Evolutionary conservation across 1,140 invertebrate species (phyloP).

Genomic region (Diplogasteroides magnus): DNA sequence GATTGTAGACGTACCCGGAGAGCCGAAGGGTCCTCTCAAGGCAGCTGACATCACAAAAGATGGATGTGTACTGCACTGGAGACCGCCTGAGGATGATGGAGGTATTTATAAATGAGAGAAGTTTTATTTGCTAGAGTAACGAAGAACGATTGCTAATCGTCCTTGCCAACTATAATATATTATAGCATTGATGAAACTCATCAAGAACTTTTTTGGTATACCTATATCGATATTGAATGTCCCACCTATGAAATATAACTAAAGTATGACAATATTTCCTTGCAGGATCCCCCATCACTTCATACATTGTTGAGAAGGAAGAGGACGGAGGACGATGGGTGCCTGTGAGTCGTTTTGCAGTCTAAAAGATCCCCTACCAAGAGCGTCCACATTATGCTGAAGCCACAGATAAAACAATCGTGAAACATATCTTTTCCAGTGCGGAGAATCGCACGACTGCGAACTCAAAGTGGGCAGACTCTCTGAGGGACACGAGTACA

Average conservation of each 20-base stretch:
- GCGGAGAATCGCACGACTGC: slow-evolving; percentile 77
- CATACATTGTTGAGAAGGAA: slow-evolving; percentile 90
- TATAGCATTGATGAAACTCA: too few relatives aligned
- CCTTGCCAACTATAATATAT: too few relatives aligned
- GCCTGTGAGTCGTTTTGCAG: slow-evolving; percentile 30
- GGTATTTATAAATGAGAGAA: too few relatives aligned
- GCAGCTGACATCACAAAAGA: slow-evolving; percentile 59
- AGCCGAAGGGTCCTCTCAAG: slow-evolving; percentile 59
- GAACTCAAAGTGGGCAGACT: slow-evolving; percentile 66
- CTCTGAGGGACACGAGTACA: slow-evolving; percentile 91
- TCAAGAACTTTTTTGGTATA: neutral
- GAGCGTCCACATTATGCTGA: too few relatives aligned
- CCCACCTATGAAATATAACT: neutral
- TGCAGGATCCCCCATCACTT: slow-evolving; percentile 72
- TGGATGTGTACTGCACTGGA: slow-evolving; percentile 59
- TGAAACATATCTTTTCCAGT: too few relatives aligned
- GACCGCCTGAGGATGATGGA: slow-evolving; percentile 58
- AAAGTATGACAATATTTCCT: neutral
- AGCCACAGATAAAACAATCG: too few relatives aligned
- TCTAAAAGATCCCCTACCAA: too few relatives aligned
- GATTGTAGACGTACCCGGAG: slow-evolving; percentile 62
- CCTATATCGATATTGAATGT: too few relatives aligned
- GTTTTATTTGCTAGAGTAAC: too few relatives aligned
- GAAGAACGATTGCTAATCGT: too few relatives aligned
- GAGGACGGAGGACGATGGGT: slow-evolving; percentile 62